phyloP scores from a whole-genome alignment of 2,888 invertebrate genomes.

The Ormyrus rosae region DNA sequence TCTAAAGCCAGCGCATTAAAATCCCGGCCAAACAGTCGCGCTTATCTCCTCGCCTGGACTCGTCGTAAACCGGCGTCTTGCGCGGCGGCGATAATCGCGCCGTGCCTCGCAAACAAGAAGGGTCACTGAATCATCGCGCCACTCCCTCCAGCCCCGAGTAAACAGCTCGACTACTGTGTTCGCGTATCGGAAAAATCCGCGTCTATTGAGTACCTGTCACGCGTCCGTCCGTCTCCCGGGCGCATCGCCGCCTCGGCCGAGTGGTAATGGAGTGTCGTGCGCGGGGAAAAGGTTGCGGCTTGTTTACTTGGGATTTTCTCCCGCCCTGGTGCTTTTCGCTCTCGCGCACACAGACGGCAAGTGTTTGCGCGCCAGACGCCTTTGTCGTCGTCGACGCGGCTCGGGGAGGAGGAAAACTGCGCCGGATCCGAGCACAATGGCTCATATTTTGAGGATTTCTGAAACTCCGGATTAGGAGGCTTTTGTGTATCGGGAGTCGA shows the following conservation, averaged over 20 bases:
- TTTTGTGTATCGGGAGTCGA: constrained; percentile 28
- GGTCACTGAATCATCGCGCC: constrained; percentile 7
- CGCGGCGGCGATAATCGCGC: constrained; percentile 23
- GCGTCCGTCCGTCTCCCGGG: constrained; percentile 10
- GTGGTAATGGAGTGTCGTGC: constrained; percentile 5
- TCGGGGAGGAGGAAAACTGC: not conserved
- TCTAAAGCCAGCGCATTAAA: constrained; percentile 38
- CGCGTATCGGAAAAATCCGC: constrained; percentile 12
- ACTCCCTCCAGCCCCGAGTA: not conserved
- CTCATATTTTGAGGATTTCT: constrained; percentile 22
- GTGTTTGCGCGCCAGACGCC: not conserved
- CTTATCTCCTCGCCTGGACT: constrained; percentile 12
- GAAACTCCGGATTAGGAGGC: constrained; percentile 14
- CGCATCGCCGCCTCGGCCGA: constrained; percentile 5
- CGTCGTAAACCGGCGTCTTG: not conserved
- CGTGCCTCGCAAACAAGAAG: not conserved
- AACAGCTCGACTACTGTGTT: constrained; percentile 4
- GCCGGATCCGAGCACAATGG: constrained; percentile 16
- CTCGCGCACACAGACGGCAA: constrained; percentile 10
- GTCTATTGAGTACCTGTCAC: constrained; percentile 40
- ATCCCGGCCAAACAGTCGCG: constrained; percentile 39
- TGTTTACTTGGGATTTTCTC: constrained; percentile 43
- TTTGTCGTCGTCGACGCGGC: not conserved
- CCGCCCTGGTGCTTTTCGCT: not conserved
- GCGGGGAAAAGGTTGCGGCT: not conserved